These are phyloP conservation scores for Psix sp. DNA, from an alignment of 1,140 invertebrate genomes.

Conservation along the genomic window DNA sequence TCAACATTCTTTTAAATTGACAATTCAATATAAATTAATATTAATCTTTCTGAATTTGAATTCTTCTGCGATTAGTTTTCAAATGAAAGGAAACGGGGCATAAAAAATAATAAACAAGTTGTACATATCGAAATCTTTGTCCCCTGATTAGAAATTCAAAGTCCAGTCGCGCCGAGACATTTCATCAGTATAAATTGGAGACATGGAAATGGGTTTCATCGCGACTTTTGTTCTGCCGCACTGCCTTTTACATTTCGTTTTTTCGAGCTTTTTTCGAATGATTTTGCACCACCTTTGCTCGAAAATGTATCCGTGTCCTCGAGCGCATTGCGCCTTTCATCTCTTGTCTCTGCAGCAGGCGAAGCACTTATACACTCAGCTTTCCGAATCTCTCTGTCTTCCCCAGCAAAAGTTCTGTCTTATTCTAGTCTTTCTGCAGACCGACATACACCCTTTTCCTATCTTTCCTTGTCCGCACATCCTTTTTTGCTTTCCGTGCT, in stretches of 20 bases:
- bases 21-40: too few relatives aligned
- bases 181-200: slow-evolving; percentile 53
- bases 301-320: slow-evolving; percentile 74
- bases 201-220: slow-evolving; percentile 47
- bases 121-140: slow-evolving; percentile 8
- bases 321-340: slow-evolving; percentile 73
- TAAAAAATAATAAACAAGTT: background rate
- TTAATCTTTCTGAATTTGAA: too few relatives aligned
- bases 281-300: slow-evolving; percentile 70
- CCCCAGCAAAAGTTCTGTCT: slow-evolving; percentile 51
- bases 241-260: slow-evolving; percentile 37
- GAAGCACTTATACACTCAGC: slow-evolving; percentile 73
- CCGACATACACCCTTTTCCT: slow-evolving; percentile 34
- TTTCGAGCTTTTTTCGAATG: slow-evolving; percentile 60
- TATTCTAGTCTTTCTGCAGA: slow-evolving; percentile 55
- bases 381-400: slow-evolving; percentile 41
- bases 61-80: too few relatives aligned
- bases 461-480: slow-evolving; percentile 54
- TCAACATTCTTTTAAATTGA: too few relatives aligned
- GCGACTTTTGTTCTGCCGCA: slow-evolving; percentile 44
- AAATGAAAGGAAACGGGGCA: too few relatives aligned
- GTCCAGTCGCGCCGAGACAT: slow-evolving; percentile 29
- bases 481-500: slow-evolving; percentile 53
- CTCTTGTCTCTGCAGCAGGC: slow-evolving; percentile 72
- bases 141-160: slow-evolving; percentile 42